Evolutionary conservation across 1,140 invertebrate genomes (phyloP), one percentile per base, ranked within the genome.

Genomic region (Nasonia vitripennis): DNA sequence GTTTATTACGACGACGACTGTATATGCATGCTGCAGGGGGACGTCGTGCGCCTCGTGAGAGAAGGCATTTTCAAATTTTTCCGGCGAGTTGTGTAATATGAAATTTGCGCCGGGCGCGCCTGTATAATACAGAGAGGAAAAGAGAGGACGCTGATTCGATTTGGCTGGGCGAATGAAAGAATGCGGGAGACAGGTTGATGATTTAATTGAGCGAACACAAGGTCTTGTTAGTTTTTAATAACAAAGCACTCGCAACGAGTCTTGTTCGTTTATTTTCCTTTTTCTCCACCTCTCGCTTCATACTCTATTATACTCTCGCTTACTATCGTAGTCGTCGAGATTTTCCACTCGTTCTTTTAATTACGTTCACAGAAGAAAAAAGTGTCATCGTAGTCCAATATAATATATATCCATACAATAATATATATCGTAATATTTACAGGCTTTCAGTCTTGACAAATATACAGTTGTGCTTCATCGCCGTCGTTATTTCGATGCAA

Each of bases 371-470:
- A 62, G 17, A 17, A 62, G 20, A 62, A 62, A 20, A 62, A n/a
- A 62, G n/a, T 14, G 27, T 31, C 17, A 27, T 31, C 27, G 70
- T 71, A 12, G 31, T 71, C 12, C 23, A 31, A 71, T 71, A 31
- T 71, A 31, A 27, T 27, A 71, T 71, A 31, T 71, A 31, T 71
- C 70, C 70, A 71, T 71, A 71, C 5, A 71, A 71, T 71, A 27
- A 9, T 70, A 27, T 7, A 86, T 81, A 87, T 87, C 27, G 27
- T 62, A 71, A 27, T 92, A 92, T 92, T 93, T 92, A 92, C 91
- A 92, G 31, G 91, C 90, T 91, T 92, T 93, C 92, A 92, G 92
- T 93, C 92, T 93, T 93, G 88, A 91, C 90, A 89, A 93, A 93
- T 93, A 91, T 92, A 93, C 90, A 92, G 90, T 91, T 91, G 84